These are phyloP conservation scores for Alexandromys fortis DNA, from an alignment of 2,113 vertebrate species.

Conservation along the genomic window DNA sequence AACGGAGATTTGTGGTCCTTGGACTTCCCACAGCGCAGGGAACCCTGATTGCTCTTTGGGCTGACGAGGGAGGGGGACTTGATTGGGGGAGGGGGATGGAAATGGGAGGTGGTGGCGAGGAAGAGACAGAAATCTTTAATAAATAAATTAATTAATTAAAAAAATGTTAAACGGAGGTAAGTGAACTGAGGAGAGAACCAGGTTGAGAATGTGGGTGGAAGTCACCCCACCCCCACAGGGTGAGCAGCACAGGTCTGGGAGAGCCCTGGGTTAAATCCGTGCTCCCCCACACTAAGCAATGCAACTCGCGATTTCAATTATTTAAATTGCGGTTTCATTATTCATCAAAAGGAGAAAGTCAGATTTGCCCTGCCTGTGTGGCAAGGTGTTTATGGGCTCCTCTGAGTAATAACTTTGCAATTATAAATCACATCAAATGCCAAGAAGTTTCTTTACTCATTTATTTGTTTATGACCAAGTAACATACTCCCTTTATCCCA, in stretches of 20 bases:
- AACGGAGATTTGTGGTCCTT: too few species aligned
- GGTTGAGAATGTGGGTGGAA: neutral
- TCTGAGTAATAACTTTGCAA: slow-evolving; percentile 25
- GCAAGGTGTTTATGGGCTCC: neutral
- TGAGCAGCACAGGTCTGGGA: neutral
- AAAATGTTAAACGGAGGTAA: neutral
- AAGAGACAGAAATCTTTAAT: too few species aligned
- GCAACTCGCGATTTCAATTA: neutral
- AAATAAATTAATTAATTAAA: too few species aligned
- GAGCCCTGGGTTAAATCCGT: neutral
- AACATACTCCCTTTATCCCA: slow-evolving; percentile 32
- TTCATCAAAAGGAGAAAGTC: slow-evolving; percentile 48
- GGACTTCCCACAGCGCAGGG: too few species aligned
- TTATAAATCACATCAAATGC: slow-evolving; percentile 37
- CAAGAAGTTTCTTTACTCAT: slow-evolving; percentile 52
- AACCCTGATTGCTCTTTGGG: too few species aligned
- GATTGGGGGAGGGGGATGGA: too few species aligned
- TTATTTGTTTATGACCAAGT: slow-evolving; percentile 64
- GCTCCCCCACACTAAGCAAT: neutral
- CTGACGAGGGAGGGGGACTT: too few species aligned
- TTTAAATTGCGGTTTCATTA: slow-evolving; percentile 58
- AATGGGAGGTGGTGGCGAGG: too few species aligned
- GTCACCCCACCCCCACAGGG: neutral
- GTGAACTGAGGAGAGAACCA: neutral
- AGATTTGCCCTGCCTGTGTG: slow-evolving; percentile 11